These are phyloP conservation scores for Lymantria monacha DNA, from an alignment of 2,888 invertebrate genomes.

Conservation along the genomic window DNA sequence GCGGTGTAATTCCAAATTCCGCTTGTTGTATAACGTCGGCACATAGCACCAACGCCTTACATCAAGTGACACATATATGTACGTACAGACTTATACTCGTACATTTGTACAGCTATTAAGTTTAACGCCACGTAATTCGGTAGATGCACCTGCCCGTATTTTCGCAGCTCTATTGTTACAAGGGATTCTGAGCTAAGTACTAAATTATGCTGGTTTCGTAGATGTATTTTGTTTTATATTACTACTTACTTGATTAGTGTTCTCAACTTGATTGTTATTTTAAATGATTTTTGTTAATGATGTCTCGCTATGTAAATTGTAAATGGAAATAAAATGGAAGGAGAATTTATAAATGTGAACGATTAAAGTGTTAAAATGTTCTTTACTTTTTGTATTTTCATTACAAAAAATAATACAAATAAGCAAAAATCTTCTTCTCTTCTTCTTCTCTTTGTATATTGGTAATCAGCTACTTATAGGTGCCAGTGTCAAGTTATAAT, in stretches of 20 bases:
- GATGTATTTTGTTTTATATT: constrained; percentile 32
- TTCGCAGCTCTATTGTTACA: constrained; percentile 43
- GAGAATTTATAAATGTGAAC: too few species aligned
- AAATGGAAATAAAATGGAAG: too few species aligned
- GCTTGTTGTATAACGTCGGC: constrained; percentile 39
- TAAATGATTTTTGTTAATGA: not conserved
- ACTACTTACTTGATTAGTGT: constrained; percentile 23
- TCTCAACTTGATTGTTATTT: not conserved
- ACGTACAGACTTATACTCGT: constrained; percentile 13
- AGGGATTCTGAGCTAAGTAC: constrained; percentile 32
- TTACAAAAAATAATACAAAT: too few species aligned
- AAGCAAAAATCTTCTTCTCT: too few species aligned
- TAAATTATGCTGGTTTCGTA: constrained; percentile 40
- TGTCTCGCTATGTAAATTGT: too few species aligned
- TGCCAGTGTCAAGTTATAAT: too few species aligned
- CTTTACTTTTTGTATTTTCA: too few species aligned
- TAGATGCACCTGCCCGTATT: constrained; percentile 61
- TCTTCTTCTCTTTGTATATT: too few species aligned
- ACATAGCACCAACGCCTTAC: constrained; percentile 41
- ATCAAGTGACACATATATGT: constrained; percentile 34
- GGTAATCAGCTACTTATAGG: too few species aligned
- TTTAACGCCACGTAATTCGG: constrained; percentile 55
- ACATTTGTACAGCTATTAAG: constrained; percentile 46
- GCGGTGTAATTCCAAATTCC: constrained; percentile 52
- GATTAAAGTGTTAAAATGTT: too few species aligned